phyloP scores from a whole-genome alignment of 37 sponge, comb jelly and placozoan species.

The Axinella damicornis region DNA sequence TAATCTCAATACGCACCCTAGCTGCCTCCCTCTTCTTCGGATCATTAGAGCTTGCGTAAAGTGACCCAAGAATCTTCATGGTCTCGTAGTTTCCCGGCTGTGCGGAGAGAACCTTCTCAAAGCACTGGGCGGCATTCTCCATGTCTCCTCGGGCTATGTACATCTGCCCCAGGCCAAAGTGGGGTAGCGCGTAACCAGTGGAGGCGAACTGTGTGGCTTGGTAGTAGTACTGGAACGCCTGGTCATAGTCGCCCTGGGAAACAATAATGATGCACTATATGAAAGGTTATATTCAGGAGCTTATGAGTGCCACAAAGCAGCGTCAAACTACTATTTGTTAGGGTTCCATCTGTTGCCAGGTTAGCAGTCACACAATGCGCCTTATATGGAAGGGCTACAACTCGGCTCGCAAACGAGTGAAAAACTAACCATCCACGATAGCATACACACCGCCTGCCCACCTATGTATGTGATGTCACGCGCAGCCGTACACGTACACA shows the following conservation, averaged over 20 bases:
- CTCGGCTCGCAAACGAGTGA: no score
- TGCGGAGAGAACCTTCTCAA: constrained; percentile 91
- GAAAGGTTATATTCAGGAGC: no score
- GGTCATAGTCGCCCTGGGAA: constrained; percentile 93
- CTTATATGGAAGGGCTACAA: no score
- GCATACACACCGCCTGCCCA: no score
- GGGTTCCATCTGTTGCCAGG: no score
- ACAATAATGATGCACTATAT: no score
- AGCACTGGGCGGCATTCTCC: constrained; percentile 89
- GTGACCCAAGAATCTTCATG: constrained; percentile 95
- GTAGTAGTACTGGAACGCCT: constrained; percentile 99
- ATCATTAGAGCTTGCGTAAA: constrained; percentile 82
- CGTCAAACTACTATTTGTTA: no score
- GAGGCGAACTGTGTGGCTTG: constrained; percentile 98
- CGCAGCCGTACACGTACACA: no score
- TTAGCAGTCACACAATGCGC: no score
- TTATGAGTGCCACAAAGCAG: no score
- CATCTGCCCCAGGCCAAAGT: constrained; percentile 98
- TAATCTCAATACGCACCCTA: constrained; percentile 57
- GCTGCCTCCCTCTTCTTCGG: constrained; percentile 85
- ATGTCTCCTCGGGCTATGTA: constrained; percentile 84
- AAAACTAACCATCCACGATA: no score
- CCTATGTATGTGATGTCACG: no score
- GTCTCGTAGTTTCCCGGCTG: constrained; percentile 97
- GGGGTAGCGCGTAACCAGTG: constrained; percentile 89